phyloP scores from a whole-genome alignment of 2,888 invertebrate species.

The Pterobdella sp. region DNA sequence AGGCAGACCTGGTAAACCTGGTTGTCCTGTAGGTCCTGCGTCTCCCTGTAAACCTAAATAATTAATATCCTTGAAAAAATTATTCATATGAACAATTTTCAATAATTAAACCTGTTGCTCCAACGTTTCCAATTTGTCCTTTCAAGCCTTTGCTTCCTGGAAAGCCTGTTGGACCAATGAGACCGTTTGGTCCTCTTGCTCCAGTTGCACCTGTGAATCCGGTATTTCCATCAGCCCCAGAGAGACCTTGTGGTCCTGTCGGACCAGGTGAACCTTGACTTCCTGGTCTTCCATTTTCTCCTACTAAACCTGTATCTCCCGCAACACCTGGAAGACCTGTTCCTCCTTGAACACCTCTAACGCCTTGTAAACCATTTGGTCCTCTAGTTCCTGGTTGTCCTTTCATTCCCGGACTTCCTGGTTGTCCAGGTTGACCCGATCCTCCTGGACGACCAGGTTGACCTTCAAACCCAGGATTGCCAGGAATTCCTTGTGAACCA shows the following conservation, averaged over 20 bases:
- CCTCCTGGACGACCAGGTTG: not conserved
- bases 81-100: not conserved
- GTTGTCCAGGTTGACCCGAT: constrained; percentile 18
- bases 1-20: constrained; percentile 15
- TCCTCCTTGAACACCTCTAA: constrained; percentile 30
- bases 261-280: not conserved
- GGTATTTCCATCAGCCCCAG: not conserved
- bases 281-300: constrained; percentile 10
- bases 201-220: constrained; percentile 21
- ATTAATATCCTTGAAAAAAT: not conserved
- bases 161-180: constrained; percentile 3
- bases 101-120: too few relatives aligned
- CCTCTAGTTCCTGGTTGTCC: constrained; percentile 20
- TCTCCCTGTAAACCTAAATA: constrained; percentile 8
- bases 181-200: too few relatives aligned
- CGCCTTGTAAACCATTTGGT: constrained; percentile 26
- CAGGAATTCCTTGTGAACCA: constrained; percentile 21
- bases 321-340: constrained; percentile 6
- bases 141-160: too few relatives aligned
- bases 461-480: constrained; percentile 17
- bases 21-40: constrained; percentile 18
- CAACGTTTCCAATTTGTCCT: too few relatives aligned
- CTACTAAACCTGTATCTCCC: not conserved
- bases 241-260: not conserved
- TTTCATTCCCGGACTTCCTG: not conserved